Percentiles rank a stretch among this genome's conserved stretches.
phyloP scores from a whole-genome alignment of 1,140 invertebrate genomes.

The Drosophila sproati region DNA sequence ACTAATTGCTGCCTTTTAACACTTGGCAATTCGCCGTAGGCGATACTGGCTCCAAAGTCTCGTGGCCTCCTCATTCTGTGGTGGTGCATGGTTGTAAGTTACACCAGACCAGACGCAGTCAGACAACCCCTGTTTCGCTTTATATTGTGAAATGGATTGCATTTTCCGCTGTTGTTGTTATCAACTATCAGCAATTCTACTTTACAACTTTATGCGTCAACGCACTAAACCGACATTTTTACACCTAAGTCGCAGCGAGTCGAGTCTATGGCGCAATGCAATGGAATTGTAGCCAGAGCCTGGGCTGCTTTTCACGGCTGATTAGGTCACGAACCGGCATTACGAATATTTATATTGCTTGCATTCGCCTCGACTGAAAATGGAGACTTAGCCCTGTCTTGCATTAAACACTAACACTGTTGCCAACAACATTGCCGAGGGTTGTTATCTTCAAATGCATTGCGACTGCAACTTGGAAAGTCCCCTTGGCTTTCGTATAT shows the following conservation, averaged over 20 bases:
- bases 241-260: conserved; percentile 55
- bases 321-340: conserved; percentile 45
- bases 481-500: no score
- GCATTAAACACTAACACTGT: neutral
- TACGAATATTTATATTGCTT: conserved; percentile 2
- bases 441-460: neutral
- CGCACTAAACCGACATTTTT: conserved; percentile 81
- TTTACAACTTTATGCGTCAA: conserved; percentile 70
- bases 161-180: conserved; percentile 36
- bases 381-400: neutral
- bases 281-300: conserved; percentile 25
- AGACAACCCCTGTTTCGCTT: conserved; percentile 20
- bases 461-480: neutral
- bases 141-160: conserved; percentile 45
- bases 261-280: conserved; percentile 6
- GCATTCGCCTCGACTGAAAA: neutral
- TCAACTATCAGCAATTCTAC: conserved; percentile 63
- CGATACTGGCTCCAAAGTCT: neutral
- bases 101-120: conserved; percentile 14
- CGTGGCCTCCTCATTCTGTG: conserved; percentile 21
- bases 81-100: conserved; percentile 13
- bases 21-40: conserved; percentile 40
- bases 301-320: conserved; percentile 64
- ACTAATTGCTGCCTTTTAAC: conserved; percentile 77
- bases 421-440: neutral